Evolutionary conservation across 2,797 vertebrate species (phyloP), one percentile per base, ranked within the genome.

Genomic region (Melanotaenia maccullochi): DNA sequence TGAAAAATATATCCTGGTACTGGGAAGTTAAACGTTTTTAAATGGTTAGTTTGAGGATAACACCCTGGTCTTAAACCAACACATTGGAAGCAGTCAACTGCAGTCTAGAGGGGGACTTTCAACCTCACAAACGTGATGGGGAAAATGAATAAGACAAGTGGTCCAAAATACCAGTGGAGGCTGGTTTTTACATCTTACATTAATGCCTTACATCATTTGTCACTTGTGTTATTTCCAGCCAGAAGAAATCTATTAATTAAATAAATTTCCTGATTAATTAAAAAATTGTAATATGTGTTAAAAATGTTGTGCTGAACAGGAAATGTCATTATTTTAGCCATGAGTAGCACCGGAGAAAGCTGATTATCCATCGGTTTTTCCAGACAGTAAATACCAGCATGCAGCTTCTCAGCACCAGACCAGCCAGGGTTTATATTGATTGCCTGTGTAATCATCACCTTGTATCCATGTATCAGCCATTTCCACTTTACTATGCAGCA

Each of bases 401-500:
- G 62, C 65, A 76, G 61, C 63, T 74, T 79, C 36, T 65, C 38
- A 64, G 56, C 56, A 65, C 62, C 54, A 60, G 62, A 68, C 72
- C 73, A 84, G 78, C 87, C 77, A 83, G 63, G 28, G 25, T 44
- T 62, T 80, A 65, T 79, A 83, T 78, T 68, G 81, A 85, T 87
- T n/a, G 11, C 38, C 58, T 51, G 68, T 36, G 18, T 75, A 81
- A 85, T 76, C 60, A 68, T 62, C 66, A 70, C 6, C 40, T 18
- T 70, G 59, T 65, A 75, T 59, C 81, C 49, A 71, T 52, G 54
- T 60, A 35, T 76, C 59, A 61, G 57, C 60, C 47, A 62, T 14
- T 66, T 25, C 49, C 32, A 54, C 47, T 64, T 79, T 58, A 76
- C 59, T 52, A 65, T 8, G 68, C 61, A 76, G 62, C 44, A 71